A percentile compares a stretch with the other conserved stretches of the same genome.
These are phyloP conservation scores for Marcusenius ussheri DNA, from an alignment of 2,113 vertebrate species.

Conservation along the genomic window DNA sequence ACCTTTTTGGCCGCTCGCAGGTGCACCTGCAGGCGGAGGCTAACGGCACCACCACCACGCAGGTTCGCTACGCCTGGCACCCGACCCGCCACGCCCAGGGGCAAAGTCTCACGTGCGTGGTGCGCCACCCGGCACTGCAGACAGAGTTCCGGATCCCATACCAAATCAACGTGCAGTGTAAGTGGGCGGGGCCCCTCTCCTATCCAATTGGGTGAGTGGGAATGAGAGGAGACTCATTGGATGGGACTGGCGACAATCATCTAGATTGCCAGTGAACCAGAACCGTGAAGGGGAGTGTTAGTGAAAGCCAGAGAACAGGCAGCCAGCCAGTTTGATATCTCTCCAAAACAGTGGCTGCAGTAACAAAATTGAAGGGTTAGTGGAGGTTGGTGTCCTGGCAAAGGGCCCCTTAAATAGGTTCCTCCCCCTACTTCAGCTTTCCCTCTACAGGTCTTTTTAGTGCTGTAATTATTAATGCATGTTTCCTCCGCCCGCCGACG, in stretches of 20 bases:
- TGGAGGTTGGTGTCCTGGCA: background rate
- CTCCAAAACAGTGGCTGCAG: background rate
- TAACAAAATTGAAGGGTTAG: background rate
- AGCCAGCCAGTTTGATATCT: background rate
- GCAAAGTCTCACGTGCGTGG: constrained; percentile 78
- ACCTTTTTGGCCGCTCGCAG: constrained; percentile 78
- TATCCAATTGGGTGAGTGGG: background rate
- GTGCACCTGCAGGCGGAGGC: constrained; percentile 68
- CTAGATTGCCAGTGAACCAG: background rate
- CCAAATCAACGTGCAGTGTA: constrained; percentile 85
- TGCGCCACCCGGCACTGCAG: constrained; percentile 83
- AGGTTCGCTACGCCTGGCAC: constrained; percentile 79
- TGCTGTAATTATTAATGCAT: constrained; percentile 12
- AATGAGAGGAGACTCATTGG: background rate
- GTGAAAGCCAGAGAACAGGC: background rate
- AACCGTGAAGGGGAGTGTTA: background rate
- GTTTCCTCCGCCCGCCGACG: background rate
- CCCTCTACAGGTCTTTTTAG: background rate
- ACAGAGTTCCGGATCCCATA: constrained; percentile 78
- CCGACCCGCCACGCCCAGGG: constrained; percentile 84
- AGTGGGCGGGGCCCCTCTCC: constrained; percentile 37
- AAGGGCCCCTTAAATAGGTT: background rate
- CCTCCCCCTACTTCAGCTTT: background rate
- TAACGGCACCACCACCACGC: constrained; percentile 84
- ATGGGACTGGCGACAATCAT: background rate